Evolutionary conservation across 2,113 vertebrate genomes (phyloP).

Genomic region (Spheniscus mendiculus): DNA sequence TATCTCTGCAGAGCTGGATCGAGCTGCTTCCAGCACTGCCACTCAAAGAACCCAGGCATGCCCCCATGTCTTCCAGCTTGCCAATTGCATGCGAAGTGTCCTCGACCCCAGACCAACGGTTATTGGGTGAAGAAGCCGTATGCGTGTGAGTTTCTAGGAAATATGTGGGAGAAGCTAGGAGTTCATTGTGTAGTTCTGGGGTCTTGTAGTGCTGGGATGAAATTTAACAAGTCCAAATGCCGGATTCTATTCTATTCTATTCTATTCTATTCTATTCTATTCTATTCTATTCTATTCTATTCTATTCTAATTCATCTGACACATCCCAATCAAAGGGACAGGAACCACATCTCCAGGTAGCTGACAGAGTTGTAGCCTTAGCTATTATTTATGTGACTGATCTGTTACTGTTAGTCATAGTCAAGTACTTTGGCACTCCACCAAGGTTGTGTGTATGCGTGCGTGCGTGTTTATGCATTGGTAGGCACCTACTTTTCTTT

Average conservation of each 20-base stretch:
- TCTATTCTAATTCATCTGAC: not conserved
- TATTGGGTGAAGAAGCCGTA: rapidly evolving
- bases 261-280: too few species aligned
- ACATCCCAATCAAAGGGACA: not conserved
- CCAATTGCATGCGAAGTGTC: rapidly evolving
- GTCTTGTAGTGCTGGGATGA: not conserved
- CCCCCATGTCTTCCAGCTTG: not conserved
- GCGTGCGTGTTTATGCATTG: not conserved
- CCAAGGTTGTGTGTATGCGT: not conserved
- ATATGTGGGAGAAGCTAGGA: not conserved
- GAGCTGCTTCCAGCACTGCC: not conserved
- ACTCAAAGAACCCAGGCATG: not conserved
- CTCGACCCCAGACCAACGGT: not conserved
- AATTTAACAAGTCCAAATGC: not conserved
- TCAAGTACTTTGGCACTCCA: not conserved
- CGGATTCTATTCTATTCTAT: not conserved
- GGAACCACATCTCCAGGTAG: not conserved
- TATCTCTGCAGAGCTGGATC: not conserved
- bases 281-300: not conserved
- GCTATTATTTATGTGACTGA: not conserved
- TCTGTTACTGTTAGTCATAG: not conserved
- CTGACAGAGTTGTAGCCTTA: not conserved
- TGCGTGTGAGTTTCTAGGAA: not conserved
- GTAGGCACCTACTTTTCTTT: not conserved
- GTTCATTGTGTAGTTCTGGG: not conserved